These are phyloP conservation scores for Hyppa rectilinea DNA, from an alignment of 2,888 invertebrate genomes.

Conservation along the genomic window DNA sequence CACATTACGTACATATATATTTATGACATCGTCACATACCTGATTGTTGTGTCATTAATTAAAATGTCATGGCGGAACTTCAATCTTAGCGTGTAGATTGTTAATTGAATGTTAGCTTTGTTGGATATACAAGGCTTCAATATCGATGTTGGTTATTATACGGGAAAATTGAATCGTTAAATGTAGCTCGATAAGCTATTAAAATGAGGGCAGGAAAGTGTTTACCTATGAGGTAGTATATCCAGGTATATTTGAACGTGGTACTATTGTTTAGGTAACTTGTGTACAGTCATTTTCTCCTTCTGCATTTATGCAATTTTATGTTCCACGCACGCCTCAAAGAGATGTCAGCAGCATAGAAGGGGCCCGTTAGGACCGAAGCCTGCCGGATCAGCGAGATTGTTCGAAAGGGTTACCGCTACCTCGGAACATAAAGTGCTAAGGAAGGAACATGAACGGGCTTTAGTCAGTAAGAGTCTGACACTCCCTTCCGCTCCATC, in stretches of 20 bases:
- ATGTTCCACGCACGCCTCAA: too few species aligned
- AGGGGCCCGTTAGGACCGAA: too few species aligned
- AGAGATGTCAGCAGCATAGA: too few species aligned
- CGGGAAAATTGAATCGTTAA: conserved; percentile 51
- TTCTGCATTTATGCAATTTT: too few species aligned
- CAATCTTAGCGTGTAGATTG: conserved; percentile 46
- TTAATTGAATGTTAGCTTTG: conserved; percentile 48
- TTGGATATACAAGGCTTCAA: conserved; percentile 52
- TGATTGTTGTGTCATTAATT: conserved; percentile 51
- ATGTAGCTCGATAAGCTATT: conserved; percentile 28
- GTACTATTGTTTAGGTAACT: neutral
- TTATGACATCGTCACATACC: conserved; percentile 28
- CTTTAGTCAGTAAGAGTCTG: too few species aligned
- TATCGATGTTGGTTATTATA: conserved; percentile 53
- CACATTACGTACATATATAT: conserved; percentile 34
- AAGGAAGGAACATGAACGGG: too few species aligned
- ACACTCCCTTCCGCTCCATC: too few species aligned
- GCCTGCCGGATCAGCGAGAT: too few species aligned
- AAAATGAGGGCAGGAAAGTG: conserved; percentile 20
- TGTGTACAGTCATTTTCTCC: too few species aligned
- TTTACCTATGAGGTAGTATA: neutral
- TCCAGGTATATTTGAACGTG: neutral
- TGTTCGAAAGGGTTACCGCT: too few species aligned
- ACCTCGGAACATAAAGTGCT: too few species aligned
- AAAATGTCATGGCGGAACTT: conserved; percentile 46